Evolutionary conservation across 35 echinoderm and acorn worm species (phyloP).

Genomic region (Ptychodera flava): DNA sequence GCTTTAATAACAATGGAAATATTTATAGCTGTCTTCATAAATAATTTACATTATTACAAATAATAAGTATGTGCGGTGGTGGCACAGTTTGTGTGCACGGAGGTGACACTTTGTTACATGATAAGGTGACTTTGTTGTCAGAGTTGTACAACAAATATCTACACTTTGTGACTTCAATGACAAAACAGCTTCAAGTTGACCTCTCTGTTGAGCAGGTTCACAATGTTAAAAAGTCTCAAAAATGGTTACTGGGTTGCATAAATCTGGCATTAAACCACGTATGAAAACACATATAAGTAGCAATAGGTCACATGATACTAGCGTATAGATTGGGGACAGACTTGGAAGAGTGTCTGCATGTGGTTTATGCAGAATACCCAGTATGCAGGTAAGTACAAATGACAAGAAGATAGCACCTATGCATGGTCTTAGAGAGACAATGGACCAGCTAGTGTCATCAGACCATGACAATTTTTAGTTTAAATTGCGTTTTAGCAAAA

Average conservation of each 20-base stretch:
- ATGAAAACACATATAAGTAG: background rate
- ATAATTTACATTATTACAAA: too few species aligned
- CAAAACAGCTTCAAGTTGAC: too few species aligned
- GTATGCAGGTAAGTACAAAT: background rate
- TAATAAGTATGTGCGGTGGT: too few species aligned
- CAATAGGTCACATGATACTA: background rate
- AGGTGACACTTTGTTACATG: background rate
- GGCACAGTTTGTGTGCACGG: too few species aligned
- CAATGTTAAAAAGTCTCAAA: background rate
- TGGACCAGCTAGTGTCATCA: background rate
- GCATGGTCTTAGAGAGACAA: background rate
- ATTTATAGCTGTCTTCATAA: too few species aligned
- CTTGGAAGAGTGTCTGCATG: background rate
- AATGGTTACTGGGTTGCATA: background rate
- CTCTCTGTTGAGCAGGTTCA: too few species aligned
- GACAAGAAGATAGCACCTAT: background rate
- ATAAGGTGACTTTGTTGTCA: background rate
- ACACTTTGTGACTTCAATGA: background rate
- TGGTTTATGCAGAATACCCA: background rate
- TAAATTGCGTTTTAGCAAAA: background rate
- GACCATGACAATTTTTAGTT: background rate
- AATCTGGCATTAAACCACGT: background rate
- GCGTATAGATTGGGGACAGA: background rate
- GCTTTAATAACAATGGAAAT: too few species aligned
- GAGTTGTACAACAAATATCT: background rate